Conservation (phyloP, 1,140 invertebrate species). For the Papilio dardanus region DNA sequence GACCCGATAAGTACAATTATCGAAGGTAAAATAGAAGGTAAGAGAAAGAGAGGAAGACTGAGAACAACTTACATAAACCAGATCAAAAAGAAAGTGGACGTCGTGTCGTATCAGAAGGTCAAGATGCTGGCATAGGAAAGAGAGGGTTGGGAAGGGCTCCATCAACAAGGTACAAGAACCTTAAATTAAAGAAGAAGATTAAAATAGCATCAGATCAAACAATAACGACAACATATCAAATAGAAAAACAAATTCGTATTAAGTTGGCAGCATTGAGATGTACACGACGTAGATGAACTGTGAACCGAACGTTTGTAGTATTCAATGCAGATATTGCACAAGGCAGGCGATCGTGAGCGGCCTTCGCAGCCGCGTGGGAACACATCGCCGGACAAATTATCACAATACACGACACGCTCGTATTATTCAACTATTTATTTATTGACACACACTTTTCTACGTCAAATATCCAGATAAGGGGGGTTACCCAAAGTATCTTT, state of each 20-base stretch:
- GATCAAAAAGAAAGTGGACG: no score
- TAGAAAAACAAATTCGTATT: neutral
- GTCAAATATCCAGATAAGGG: neutral
- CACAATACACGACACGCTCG: slow-evolving; percentile 26
- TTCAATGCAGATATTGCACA: slow-evolving; percentile 37
- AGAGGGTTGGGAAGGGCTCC: no score
- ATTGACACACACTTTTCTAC: neutral
- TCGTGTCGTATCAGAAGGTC: no score
- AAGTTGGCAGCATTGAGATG: slow-evolving; percentile 31
- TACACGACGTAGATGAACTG: slow-evolving; percentile 21
- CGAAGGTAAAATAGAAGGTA: no score
- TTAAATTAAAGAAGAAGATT: no score
- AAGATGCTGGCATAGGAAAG: no score
- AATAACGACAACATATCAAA: neutral
- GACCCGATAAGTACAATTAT: no score
- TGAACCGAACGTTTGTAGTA: slow-evolving; percentile 35
- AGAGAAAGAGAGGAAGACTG: no score
- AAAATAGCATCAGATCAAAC: no score
- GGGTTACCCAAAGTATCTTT: no score
- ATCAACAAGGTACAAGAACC: no score
- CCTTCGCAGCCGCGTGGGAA: slow-evolving; percentile 35
- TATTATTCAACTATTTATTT: neutral
- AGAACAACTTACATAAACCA: no score
- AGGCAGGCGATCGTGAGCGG: slow-evolving; percentile 28
- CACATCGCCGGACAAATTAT: slow-evolving; percentile 26